Evolutionary conservation across 92 coral and sea anemone genomes (phyloP).

Genomic region (Montipora capitata): DNA sequence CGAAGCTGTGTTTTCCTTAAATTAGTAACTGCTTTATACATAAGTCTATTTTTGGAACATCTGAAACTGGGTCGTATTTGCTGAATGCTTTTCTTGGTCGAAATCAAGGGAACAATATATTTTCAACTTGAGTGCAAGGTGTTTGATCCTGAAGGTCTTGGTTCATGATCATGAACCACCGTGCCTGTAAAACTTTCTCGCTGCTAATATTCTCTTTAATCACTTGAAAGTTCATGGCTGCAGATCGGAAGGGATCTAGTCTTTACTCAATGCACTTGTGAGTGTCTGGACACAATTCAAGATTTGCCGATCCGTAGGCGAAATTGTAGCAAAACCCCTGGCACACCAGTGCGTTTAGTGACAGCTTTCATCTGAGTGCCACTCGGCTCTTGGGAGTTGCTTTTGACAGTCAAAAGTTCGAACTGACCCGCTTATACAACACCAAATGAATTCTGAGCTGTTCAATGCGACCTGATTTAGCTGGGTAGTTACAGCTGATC

Average conservation of each 20-base stretch:
- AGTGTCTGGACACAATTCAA: neutral
- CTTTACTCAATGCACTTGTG: neutral
- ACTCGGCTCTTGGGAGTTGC: neutral
- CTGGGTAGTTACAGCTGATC: too few species aligned
- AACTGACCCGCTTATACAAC: too few species aligned
- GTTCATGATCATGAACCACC: too few species aligned
- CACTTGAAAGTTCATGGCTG: neutral
- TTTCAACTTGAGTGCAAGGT: slow-evolving; percentile 5
- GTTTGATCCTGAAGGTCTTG: neutral
- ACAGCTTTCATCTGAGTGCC: neutral
- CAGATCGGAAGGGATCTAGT: neutral
- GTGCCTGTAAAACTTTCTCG: neutral
- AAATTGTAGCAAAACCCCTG: neutral
- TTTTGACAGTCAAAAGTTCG: too few species aligned
- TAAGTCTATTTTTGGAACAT: neutral
- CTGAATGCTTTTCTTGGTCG: neutral
- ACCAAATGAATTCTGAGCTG: too few species aligned
- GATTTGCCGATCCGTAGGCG: neutral
- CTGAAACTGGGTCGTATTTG: neutral
- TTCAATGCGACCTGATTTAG: too few species aligned
- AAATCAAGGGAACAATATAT: slow-evolving; percentile 26
- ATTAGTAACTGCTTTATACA: neutral
- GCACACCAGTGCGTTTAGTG: neutral
- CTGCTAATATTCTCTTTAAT: neutral
- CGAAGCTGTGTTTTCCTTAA: neutral